Base-by-base conservation (phyloP, 2,113 vertebrate genomes). In the Herpetotheres cachinnans region DNA sequence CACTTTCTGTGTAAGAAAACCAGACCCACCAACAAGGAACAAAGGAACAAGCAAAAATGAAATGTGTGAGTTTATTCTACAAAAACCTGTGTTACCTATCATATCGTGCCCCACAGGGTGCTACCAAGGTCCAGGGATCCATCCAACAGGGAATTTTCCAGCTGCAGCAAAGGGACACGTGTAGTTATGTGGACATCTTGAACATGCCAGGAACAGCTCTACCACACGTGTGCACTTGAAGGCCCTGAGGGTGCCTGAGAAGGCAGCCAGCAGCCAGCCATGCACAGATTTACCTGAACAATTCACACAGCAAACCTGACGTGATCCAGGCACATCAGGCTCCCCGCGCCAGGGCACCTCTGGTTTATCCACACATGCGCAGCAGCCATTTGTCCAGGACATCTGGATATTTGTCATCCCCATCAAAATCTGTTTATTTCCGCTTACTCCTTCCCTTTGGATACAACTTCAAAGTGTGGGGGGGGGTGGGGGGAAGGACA, bases 191-290 rank as follows among this genome's bases (percentile, higher is more conserved):
- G 59, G 59, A 29, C 38, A 58, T 24, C 40, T 54, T 2, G 1
- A 70, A 32, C 2, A 1, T 32, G 26, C n/a, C 85, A 66, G 56
- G 49, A 83, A 26, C 63, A 58, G 16, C 40, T 84, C 54, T 20
- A 10, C 26, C n/a, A 32, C 22, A 10, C 0, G 0, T 13, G 40
- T 49, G 55, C 15, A 3, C 11, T 3, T 13, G 25, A 42, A 54
- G 21, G 65, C 20, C 66, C 44, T 78, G 59, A 40, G 20, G 71
- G 34, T 71, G 14, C 30, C 58, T 78, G 65, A 40, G 72, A 13
- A 61, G 58, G 63, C 49, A 91, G 22, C 12, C 58, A 40, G 32
- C 6, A 42, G 21, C 25, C 55, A 56, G 40, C 42, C 49, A 11
- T 7, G 58, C 16, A 56, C 47, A 52, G 17, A 6, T 55, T 63